Conservation (phyloP, 2,113 vertebrate genomes). For the Echinops telfairi region DNA sequence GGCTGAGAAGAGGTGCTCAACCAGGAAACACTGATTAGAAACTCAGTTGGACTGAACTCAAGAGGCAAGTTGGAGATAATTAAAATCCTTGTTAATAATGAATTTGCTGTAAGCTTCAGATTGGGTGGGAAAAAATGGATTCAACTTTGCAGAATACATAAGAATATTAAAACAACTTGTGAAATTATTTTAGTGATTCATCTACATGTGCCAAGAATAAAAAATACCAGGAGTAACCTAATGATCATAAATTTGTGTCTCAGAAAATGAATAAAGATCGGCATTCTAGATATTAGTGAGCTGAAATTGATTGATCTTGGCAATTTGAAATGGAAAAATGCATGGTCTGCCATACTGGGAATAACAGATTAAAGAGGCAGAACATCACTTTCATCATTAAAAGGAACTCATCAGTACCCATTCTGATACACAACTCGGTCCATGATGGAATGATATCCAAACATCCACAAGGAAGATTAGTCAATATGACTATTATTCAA, state of each 20-base stretch:
- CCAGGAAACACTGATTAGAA: slow-evolving; percentile 58
- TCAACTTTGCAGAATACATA: neutral
- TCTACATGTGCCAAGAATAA: slow-evolving; percentile 5
- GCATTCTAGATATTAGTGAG: neutral
- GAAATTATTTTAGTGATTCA: slow-evolving; percentile 17
- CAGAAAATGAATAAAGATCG: neutral
- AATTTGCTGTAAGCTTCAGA: slow-evolving; percentile 54
- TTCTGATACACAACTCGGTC: too few relatives aligned
- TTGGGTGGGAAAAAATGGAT: neutral
- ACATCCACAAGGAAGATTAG: too few relatives aligned
- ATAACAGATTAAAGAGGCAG: too few relatives aligned
- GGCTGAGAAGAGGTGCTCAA: slow-evolving; percentile 47
- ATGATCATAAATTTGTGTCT: neutral
- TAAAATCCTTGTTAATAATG: slow-evolving; percentile 66
- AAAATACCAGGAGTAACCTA: neutral
- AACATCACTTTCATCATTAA: too few relatives aligned
- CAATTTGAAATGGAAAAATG: too few relatives aligned
- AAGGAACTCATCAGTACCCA: too few relatives aligned
- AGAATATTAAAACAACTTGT: neutral
- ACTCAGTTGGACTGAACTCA: slow-evolving; percentile 19
- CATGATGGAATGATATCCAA: too few relatives aligned
- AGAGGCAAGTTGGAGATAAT: slow-evolving; percentile 63
- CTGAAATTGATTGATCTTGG: too few relatives aligned
- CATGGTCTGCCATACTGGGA: too few relatives aligned
- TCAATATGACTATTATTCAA: too few relatives aligned